These are phyloP conservation scores for Pogonomyrmex californicus DNA, from an alignment of 1,140 invertebrate species.

Conservation along the genomic window DNA sequence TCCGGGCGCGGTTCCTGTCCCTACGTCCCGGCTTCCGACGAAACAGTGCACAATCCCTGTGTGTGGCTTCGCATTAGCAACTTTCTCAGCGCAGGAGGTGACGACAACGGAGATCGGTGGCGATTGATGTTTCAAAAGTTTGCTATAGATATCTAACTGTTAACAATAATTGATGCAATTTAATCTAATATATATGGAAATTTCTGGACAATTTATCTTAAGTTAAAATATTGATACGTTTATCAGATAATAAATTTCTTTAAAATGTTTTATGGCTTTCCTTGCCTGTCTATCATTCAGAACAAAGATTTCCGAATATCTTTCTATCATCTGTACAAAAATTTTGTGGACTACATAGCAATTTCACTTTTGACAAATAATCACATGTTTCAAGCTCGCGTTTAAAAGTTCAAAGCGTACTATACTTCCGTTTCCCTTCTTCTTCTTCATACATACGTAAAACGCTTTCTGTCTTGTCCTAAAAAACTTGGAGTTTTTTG, in stretches of 20 bases:
- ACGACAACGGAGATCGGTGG: neutral
- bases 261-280: neutral
- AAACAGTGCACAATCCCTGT: constrained; percentile 81
- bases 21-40: constrained; percentile 67
- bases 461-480: constrained; percentile 23
- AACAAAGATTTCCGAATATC: neutral
- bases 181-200: neutral
- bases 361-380: neutral
- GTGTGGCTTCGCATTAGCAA: constrained; percentile 80
- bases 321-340: neutral
- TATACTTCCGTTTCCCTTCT: neutral
- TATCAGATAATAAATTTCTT: neutral
- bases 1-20: constrained; percentile 77
- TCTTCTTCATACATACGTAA: constrained; percentile 51
- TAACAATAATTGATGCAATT: constrained; percentile 18
- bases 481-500: constrained; percentile 39
- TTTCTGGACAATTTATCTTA: neutral
- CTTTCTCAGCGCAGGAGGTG: constrained; percentile 63
- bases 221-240: neutral
- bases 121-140: constrained; percentile 55
- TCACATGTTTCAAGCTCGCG: neutral
- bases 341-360: neutral
- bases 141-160: constrained; percentile 1
- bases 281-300: neutral
- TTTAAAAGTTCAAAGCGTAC: constrained; percentile 20